A percentile compares a stretch with the other conserved stretches of the same genome.
phyloP scores from a whole-genome alignment of 2,888 invertebrate genomes.

The Hermaeophaga mercurialis region DNA sequence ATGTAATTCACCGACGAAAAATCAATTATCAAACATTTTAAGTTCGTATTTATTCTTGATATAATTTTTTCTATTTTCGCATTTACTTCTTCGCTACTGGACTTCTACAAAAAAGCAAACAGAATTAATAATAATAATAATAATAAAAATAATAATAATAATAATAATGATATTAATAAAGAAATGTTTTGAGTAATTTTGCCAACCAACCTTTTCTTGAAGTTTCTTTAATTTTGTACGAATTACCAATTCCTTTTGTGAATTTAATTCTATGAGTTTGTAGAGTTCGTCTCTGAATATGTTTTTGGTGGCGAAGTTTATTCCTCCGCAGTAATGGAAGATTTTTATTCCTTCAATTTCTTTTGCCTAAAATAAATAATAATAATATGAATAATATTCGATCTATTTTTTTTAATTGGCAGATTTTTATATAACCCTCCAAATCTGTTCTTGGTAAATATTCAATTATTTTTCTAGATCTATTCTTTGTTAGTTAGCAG shows the following conservation, averaged over 20 bases:
- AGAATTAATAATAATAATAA: no score
- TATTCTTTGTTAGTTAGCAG: no score
- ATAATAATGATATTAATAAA: no score
- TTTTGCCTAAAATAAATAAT: slow-evolving; percentile 58
- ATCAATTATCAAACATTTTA: slow-evolving; percentile 62
- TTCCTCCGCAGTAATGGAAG: slow-evolving; percentile 69
- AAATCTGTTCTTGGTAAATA: no score
- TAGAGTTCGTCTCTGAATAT: slow-evolving; percentile 64
- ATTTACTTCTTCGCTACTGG: slow-evolving; percentile 10
- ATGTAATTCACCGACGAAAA: slow-evolving; percentile 68
- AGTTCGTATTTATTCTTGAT: slow-evolving; percentile 45
- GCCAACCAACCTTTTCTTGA: slow-evolving; percentile 38
- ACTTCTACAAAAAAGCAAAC: slow-evolving; percentile 15
- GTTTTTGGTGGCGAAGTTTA: slow-evolving; percentile 69
- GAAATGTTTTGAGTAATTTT: no score
- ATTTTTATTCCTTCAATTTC: slow-evolving; percentile 70
- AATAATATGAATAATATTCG: no score
- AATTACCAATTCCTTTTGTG: slow-evolving; percentile 57
- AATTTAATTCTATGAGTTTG: slow-evolving; percentile 59
- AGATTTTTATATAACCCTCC: no score
- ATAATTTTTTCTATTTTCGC: slow-evolving; percentile 41
- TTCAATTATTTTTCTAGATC: no score
- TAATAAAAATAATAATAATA: no score
- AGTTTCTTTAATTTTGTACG: slow-evolving; percentile 55
- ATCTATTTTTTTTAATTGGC: no score